Conservation (phyloP, 2,113 vertebrate species). For the Mustela nigripes region DNA sequence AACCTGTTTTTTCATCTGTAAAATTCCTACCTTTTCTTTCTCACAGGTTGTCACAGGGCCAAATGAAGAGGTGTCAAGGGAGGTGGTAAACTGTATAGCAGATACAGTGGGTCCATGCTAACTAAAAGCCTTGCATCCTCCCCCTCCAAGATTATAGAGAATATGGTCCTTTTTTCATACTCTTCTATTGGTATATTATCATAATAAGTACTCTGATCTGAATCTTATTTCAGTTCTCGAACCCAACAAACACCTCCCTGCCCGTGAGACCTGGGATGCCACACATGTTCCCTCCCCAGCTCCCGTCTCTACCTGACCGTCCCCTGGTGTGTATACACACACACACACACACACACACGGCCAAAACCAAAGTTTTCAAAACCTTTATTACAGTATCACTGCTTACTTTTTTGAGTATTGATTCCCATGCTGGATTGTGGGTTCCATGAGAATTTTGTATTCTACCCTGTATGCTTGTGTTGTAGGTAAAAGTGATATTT, state of each 20-base stretch:
- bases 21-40: constrained; percentile 20
- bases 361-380: background rate
- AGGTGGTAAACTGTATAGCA: background rate
- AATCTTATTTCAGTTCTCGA: background rate
- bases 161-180: background rate
- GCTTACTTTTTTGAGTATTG: background rate
- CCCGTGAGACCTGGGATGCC: background rate
- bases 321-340: background rate
- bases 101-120: background rate
- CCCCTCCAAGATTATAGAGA: background rate
- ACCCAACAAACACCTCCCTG: background rate
- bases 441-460: background rate
- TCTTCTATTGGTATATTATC: background rate
- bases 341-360: background rate
- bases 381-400: background rate
- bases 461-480: background rate
- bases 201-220: background rate
- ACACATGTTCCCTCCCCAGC: background rate
- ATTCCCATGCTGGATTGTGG: background rate
- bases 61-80: background rate
- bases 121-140: background rate
- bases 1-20: background rate
- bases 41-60: background rate
- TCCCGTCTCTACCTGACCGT: background rate
- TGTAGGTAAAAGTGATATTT: constrained; percentile 16